Evolutionary conservation across 2,888 invertebrate species (phyloP), one percentile per base, ranked within the genome.

Genomic region (Oxystoma pomonae): DNA sequence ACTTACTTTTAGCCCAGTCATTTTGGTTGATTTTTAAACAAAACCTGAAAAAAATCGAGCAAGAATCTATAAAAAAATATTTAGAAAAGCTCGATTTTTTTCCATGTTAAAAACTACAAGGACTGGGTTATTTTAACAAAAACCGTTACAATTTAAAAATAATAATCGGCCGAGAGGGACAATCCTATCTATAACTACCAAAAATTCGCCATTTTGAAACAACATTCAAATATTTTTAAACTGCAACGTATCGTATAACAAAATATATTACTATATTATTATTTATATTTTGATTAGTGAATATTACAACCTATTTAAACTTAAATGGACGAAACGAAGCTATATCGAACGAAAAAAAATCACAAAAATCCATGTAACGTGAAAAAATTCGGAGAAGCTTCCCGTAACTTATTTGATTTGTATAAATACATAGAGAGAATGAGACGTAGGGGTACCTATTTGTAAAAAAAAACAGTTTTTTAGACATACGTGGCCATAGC

Each of bases 401-500:
- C 35, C 35, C 35, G n/a, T 16, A 17, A 53, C 53, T 65, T 60
- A 65, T 65, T 56, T 66, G 58, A 58, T 57, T 58, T 58, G 61
- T 57, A 61, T 62, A 64, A 60, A 66, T 70, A 63, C 65, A 61
- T 59, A 59, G 63, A 66, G 58, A 67, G 63, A 65, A 20, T 49
- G 50, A 52, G 21, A 60, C 16, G 60, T 56, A 57, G 51, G 50
- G 58, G 57, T 65, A 66, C 68, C 68, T 66, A 72, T 69, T 71
- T 64, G 68, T 63, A 69, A 67, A 64, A 72, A 69, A 69, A 69
- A 67, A 68, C 35, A 35, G 12, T 61, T 64, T 19, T 76, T 83
- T 86, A 87, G 79, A 87, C 87, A 74, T 87, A 87, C 72, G 87
- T 87, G 76, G 87, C 87, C 80, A 85, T 85, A 69, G 86, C 83